Conservation (phyloP, 1,140 invertebrate species). For the Aphaenogaster rudis region DNA sequence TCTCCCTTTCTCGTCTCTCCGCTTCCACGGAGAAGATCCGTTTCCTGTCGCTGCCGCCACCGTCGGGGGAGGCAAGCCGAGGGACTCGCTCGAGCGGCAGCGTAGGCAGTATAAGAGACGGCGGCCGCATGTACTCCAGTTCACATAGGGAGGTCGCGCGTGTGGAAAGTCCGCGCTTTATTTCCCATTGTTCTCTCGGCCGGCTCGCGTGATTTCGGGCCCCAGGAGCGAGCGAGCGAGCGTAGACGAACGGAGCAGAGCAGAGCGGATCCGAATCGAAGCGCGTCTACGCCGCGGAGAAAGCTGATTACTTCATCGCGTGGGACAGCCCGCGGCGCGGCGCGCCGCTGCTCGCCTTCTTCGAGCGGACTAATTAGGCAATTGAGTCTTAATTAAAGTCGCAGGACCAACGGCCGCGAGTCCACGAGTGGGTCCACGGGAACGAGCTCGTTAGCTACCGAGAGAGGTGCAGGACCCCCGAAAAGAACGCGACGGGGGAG, state of each 20-base stretch:
- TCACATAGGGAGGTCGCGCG: conserved; percentile 77
- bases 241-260: conserved; percentile 6
- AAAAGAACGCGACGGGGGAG: background rate
- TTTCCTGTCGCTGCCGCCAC: conserved; percentile 66
- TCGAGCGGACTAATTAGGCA: conserved; percentile 82
- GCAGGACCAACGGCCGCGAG: conserved; percentile 53
- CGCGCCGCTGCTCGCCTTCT: conserved; percentile 67
- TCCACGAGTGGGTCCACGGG: conserved; percentile 29
- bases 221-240: conserved; percentile 33
- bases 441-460: conserved; percentile 1
- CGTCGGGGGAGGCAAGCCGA: conserved; percentile 24
- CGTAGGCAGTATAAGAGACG: conserved; percentile 36
- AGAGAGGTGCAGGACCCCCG: background rate
- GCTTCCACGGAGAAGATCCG: conserved; percentile 68
- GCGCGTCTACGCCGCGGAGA: conserved; percentile 73
- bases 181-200: conserved; percentile 80
- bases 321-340: conserved; percentile 77
- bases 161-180: conserved; percentile 82
- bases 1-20: conserved; percentile 50
- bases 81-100: conserved; percentile 1
- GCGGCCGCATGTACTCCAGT: conserved; percentile 68
- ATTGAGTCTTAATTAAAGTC: conserved; percentile 83
- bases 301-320: conserved; percentile 85
- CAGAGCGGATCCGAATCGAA: background rate
- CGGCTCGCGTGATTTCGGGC: conserved; percentile 76